These are phyloP conservation scores for Lanius ludovicianus DNA, from an alignment of 2,113 vertebrate genomes.

Conservation along the genomic window DNA sequence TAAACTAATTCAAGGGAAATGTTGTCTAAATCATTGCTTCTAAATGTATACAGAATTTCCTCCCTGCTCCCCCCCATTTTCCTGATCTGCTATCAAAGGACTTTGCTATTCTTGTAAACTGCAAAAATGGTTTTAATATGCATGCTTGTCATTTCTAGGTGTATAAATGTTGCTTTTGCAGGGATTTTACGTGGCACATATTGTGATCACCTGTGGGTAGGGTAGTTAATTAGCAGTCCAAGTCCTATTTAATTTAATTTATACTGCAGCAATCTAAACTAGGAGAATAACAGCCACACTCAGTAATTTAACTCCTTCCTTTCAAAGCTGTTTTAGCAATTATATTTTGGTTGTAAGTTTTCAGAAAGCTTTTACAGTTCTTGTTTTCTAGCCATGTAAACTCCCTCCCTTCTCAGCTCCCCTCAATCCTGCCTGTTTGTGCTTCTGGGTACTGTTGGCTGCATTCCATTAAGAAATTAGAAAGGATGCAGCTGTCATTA, in stretches of 20 bases:
- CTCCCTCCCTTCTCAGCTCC: background rate
- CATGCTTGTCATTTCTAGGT: constrained; percentile 41
- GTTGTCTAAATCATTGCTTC: constrained; percentile 37
- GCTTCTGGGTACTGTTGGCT: background rate
- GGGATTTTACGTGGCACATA: constrained; percentile 12
- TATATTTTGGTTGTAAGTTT: constrained; percentile 34
- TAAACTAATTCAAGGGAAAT: constrained; percentile 58
- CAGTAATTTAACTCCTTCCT: constrained; percentile 25
- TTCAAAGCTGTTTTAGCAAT: constrained; percentile 66
- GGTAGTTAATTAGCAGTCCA: constrained; percentile 69
- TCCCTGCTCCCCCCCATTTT: constrained; percentile 31
- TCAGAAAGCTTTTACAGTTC: constrained; percentile 10
- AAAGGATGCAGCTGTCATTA: constrained; percentile 6
- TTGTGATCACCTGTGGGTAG: constrained; percentile 72
- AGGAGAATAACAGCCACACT: constrained; percentile 5
- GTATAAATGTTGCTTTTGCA: constrained; percentile 39
- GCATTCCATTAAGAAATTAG: constrained; percentile 20
- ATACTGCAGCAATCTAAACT: constrained; percentile 59
- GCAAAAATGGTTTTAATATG: constrained; percentile 63
- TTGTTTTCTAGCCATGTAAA: background rate
- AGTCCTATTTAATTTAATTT: constrained; percentile 64
- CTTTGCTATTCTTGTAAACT: constrained; percentile 49
- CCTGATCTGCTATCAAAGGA: constrained; percentile 63
- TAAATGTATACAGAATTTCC: constrained; percentile 40
- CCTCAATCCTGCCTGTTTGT: background rate